Evolutionary conservation across 1,140 invertebrate genomes (phyloP).

Genomic region (Bombus pascuorum): DNA sequence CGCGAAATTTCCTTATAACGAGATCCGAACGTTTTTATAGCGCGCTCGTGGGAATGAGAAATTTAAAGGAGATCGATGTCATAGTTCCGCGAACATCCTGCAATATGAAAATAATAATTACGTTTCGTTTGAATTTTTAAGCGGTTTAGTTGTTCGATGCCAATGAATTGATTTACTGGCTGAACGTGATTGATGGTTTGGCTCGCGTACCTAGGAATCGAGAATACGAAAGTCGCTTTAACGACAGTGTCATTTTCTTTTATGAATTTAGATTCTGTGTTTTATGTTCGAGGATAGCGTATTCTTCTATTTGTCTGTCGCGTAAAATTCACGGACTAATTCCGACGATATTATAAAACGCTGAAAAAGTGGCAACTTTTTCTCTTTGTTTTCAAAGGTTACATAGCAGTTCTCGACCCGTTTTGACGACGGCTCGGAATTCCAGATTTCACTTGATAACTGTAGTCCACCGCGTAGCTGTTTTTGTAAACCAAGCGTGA

Average conservation of each 20-base stretch:
- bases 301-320: background rate
- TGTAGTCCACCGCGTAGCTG: background rate
- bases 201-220: background rate
- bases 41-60: background rate
- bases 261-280: rapidly evolving
- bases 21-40: background rate
- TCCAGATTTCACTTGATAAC: conserved; percentile 37
- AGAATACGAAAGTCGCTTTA: no score
- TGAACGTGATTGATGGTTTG: background rate
- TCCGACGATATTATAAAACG: background rate
- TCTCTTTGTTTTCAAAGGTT: background rate
- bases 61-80: background rate
- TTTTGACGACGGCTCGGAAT: background rate
- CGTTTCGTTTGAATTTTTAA: background rate
- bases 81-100: background rate
- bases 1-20: background rate
- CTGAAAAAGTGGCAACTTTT: background rate
- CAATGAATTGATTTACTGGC: rapidly evolving
- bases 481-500: conserved; percentile 23
- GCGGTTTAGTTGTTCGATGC: no score
- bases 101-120: background rate
- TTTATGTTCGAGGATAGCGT: background rate
- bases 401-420: background rate
- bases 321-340: background rate
- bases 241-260: background rate